Base-by-base conservation (phyloP, 2,888 invertebrate genomes). In the Mactromeris polynyma region DNA sequence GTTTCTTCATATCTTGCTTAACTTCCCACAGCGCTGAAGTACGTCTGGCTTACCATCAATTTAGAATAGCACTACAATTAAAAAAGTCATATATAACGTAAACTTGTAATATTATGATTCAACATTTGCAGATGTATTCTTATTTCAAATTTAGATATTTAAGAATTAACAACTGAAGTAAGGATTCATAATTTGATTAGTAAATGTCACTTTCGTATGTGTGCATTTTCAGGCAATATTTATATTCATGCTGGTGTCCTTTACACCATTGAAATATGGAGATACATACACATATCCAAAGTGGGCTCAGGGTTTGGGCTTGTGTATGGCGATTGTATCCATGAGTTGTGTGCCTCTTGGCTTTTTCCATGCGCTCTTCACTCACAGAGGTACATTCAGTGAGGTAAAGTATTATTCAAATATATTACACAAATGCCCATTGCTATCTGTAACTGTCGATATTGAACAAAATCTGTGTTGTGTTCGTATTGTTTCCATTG, bases 181-280 rank as follows among this genome's bases (percentile, higher is more conserved):
- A n/a, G n/a, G n/a, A n/a, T n/a, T n/a, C n/a, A n/a, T n/a, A n/a
- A n/a, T n/a, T n/a, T n/a, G n/a, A n/a, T n/a, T n/a, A n/a, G n/a
- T n/a, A n/a, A n/a, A n/a, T n/a, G n/a, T 51, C 19, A 51, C 51
- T 51, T 51, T 9, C n/a, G 7, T 64, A 26, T 51, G 14, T 81
- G 17, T 40, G 6, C 26, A 38, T 51, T 73, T 77, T 73, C 83
- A 83, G 83, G 83, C 33, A 31, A 73, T 83, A 46, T 73, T 83
- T 19, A 26, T 83, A 7, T 83, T 83, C 33, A 77, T 83, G 83
- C 31, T 83, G 33, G 42, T 83, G 31, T 64, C 64, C 14, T 83
- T 83, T 42, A 73, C 73, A 31, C 83, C 83, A 42, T n/a, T 83
- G 21, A 83, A 69, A 42, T 83, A 83, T 51, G 69, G 69, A 40